Base-by-base conservation (phyloP, 2,113 vertebrate genomes). In the Rhagologus leucostigma region DNA sequence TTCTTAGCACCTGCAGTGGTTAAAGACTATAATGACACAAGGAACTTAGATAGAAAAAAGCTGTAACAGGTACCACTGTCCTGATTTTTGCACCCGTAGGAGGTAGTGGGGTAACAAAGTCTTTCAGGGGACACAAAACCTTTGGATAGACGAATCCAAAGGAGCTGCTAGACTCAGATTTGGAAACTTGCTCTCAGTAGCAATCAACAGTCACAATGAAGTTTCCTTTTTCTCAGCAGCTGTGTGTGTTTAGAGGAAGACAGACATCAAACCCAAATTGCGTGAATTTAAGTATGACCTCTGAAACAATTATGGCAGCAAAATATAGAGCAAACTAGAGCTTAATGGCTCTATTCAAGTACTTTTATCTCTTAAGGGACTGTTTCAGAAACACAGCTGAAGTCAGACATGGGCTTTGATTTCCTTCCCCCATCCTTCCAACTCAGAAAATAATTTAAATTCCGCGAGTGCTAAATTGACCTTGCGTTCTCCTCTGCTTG, bases 401-500 rank as follows among this genome's bases (percentile, higher is more conserved):
- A 75, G 60, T 89, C 32, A 21, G 52, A 47, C 55, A 60, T 3
- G 32, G n/a, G 32, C 73, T 92, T 95, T 49, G 41, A 94, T 93
- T 93, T 90, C 74, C 70, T 80, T 33, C 33, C 24, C 86, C 37
- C 65, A 24, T 23, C 26, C 57, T 70, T 49, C 52, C 77, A 85
- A 71, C 83, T 78, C 70, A 83, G 76, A 77, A 83, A 94, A 90
- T 46, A 56, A 76, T 67, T 94, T 79, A 56, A 92, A 93, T 84
- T 92, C 87, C 29, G 67, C 17, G 27, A 83, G 47, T 68, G 79
- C 50, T 50, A 93, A 83, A 82, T 63, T 87, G 93, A 78, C 91
- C 96, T 93, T 96, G 93, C 60, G 41, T 44, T 84, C 90, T 70
- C 92, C 95, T 97, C 90, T 90, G 80, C 57, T 92, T 85, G 74